Percentiles rank a stretch among this genome's conserved stretches.
Conservation (phyloP, 2,797 vertebrate species). For the Caiman crocodilus region DNA sequence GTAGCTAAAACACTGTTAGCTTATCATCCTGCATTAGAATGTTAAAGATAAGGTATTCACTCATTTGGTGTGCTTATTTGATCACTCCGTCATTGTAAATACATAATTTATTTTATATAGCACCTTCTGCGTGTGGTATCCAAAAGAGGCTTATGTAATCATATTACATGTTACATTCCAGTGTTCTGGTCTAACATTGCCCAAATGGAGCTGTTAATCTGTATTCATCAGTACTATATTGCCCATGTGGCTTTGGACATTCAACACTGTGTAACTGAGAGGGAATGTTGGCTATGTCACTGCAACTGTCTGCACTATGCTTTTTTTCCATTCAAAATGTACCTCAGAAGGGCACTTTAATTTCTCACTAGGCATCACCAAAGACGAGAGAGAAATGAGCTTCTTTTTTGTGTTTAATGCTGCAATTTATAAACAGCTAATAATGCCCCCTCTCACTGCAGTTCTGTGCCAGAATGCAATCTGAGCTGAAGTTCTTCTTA, state of each 20-base stretch:
- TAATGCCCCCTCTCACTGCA: background rate
- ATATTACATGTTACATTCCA: conserved; percentile 61
- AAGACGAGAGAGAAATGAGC: conserved; percentile 18
- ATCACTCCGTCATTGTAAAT: conserved; percentile 55
- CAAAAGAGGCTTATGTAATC: conserved; percentile 58
- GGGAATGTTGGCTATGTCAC: background rate
- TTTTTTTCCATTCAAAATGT: background rate
- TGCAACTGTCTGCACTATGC: conserved; percentile 14
- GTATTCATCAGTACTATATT: conserved; percentile 7
- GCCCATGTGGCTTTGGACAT: conserved; percentile 37
- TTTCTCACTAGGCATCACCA: conserved; percentile 15
- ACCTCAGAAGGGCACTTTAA: background rate
- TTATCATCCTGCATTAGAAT: background rate
- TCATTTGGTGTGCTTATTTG: conserved; percentile 49
- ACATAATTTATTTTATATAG: conserved; percentile 58
- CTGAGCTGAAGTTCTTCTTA: background rate
- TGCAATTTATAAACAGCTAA: rapidly evolving
- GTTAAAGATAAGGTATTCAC: background rate
- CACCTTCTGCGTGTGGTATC: conserved; percentile 63
- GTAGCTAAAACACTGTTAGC: conserved; percentile 4
- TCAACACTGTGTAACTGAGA: background rate
- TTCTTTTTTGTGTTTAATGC: background rate
- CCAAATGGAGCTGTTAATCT: background rate
- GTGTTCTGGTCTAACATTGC: background rate
- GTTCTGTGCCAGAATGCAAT: background rate